Percentiles rank a stretch among this genome's conserved stretches.
These are phyloP conservation scores for Ibycter americanus DNA, from an alignment of 2,797 vertebrate genomes.

Conservation along the genomic window DNA sequence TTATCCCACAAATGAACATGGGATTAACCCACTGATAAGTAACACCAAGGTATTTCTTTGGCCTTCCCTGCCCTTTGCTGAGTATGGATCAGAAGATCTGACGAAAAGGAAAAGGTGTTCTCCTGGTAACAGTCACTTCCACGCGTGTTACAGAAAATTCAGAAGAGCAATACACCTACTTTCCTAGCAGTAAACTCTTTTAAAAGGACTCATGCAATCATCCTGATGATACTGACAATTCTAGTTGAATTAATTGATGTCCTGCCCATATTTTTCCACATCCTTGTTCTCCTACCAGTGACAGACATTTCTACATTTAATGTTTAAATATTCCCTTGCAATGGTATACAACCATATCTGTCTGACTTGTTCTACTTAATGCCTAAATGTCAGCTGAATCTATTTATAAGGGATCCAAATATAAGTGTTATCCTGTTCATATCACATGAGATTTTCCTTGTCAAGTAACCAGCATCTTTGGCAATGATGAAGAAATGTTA, in stretches of 20 bases:
- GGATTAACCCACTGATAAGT: conserved; percentile 15
- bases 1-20: neutral
- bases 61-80: neutral
- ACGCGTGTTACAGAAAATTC: conserved; percentile 19
- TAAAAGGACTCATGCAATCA: neutral
- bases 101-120: conserved; percentile 10
- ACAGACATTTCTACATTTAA: neutral
- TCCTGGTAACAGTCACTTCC: conserved; percentile 30
- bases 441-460: neutral
- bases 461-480: neutral
- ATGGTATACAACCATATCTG: neutral
- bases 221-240: neutral
- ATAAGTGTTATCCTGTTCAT: neutral
- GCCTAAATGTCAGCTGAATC: neutral
- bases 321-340: neutral
- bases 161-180: neutral
- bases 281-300: neutral
- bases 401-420: neutral
- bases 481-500: neutral
- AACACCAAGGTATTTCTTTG: neutral
- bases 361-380: neutral
- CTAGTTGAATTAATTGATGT: neutral
- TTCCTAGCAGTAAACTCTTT: neutral
- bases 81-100: neutral
- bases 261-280: neutral